phyloP scores from a whole-genome alignment of 2,113 vertebrate species.

The Barbus barbus region DNA sequence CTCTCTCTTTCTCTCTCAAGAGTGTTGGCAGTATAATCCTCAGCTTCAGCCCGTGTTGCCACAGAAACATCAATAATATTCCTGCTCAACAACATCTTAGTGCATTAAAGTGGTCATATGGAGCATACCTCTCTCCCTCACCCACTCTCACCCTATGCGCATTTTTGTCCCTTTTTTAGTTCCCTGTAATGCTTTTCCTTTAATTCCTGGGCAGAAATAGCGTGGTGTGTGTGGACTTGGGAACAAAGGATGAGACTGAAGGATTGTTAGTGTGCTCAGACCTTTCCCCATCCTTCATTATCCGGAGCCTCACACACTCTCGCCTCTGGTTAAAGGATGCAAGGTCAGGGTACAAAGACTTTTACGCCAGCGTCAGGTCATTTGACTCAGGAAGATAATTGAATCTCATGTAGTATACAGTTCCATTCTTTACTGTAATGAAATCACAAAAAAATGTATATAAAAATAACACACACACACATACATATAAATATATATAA shows the following conservation, averaged over 20 bases:
- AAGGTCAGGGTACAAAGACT: background rate
- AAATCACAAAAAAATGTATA: too few relatives aligned
- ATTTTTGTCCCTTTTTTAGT: constrained; percentile 42
- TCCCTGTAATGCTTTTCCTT: constrained; percentile 61
- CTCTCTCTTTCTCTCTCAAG: constrained; percentile 54
- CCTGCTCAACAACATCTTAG: constrained; percentile 81
- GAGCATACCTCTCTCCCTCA: constrained; percentile 56
- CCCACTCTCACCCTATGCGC: constrained; percentile 31
- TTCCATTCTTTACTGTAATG: background rate
- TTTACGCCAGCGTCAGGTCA: background rate
- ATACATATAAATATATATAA: too few relatives aligned
- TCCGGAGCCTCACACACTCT: constrained; percentile 5
- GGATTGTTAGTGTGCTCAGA: constrained; percentile 40
- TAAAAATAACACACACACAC: too few relatives aligned
- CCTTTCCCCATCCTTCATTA: constrained; percentile 40
- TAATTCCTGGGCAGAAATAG: constrained; percentile 63
- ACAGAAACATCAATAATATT: constrained; percentile 86
- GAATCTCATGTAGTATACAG: background rate
- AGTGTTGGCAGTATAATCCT: constrained; percentile 74
- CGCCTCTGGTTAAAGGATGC: constrained; percentile 20
- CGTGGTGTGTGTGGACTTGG: constrained; percentile 26
- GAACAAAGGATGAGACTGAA: constrained; percentile 28
- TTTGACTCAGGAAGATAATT: background rate
- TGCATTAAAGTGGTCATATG: constrained; percentile 77
- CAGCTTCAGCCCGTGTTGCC: constrained; percentile 75